Conservation (phyloP, 1,140 invertebrate genomes). For the Ridgeia piscesae region DNA sequence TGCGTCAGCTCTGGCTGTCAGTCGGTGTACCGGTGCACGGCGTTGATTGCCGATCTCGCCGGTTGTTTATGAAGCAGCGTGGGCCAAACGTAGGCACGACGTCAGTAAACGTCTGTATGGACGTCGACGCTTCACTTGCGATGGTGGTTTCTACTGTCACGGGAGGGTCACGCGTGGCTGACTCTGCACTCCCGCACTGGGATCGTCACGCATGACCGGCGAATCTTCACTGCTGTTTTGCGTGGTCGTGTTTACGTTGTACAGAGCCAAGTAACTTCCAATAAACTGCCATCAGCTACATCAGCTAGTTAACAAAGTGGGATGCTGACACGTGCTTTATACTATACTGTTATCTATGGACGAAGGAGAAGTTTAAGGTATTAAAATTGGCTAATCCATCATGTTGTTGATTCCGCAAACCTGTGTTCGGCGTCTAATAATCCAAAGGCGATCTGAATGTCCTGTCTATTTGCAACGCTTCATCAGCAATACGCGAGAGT, state of each 20-base stretch:
- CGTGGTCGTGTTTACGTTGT: not conserved
- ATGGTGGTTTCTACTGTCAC: not conserved
- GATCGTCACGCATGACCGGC: not conserved
- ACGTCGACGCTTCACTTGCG: not conserved
- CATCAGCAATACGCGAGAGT: too few species aligned
- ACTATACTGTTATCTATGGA: too few species aligned
- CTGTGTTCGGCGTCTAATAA: too few species aligned
- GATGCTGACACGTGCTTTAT: too few species aligned
- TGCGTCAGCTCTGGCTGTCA: not conserved
- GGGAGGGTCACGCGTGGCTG: not conserved
- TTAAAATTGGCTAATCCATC: too few species aligned
- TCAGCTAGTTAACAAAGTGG: too few species aligned
- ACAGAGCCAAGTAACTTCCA: not conserved
- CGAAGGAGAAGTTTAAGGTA: too few species aligned
- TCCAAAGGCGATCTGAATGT: too few species aligned
- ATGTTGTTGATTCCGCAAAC: too few species aligned
- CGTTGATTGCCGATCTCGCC: not conserved
- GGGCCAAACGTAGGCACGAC: not conserved
- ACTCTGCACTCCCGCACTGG: not conserved
- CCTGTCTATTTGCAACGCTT: too few species aligned
- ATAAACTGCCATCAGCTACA: not conserved
- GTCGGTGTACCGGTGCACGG: not conserved
- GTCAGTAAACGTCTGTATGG: not conserved
- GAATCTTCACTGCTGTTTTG: not conserved
- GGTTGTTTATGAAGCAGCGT: not conserved